These are phyloP conservation scores for Osedax frankpressi DNA, from an alignment of 2,888 invertebrate species.

Conservation along the genomic window DNA sequence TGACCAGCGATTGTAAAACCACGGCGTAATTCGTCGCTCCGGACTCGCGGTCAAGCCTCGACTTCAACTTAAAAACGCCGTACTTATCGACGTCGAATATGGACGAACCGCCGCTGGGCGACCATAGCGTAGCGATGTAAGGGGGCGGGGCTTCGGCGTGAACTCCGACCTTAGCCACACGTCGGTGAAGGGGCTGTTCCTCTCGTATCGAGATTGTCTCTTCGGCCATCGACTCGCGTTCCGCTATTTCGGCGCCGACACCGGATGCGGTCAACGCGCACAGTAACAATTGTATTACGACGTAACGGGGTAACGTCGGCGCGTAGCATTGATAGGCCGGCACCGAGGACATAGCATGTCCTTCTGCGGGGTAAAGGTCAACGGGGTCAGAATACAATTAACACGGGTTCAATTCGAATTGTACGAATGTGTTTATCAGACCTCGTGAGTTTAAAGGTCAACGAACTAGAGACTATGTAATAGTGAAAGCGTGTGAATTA, in stretches of 20 bases:
- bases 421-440: too few species aligned
- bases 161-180: not conserved
- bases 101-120: not conserved
- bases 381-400: too few species aligned
- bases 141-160: not conserved
- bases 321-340: not conserved
- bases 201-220: too few species aligned
- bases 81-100: not conserved
- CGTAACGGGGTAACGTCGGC: not conserved
- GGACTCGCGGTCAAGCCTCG: not conserved
- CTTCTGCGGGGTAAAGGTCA: too few species aligned
- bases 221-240: not conserved
- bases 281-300: not conserved
- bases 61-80: not conserved
- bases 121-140: not conserved
- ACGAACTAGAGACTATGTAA: too few species aligned
- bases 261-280: not conserved
- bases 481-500: too few species aligned
- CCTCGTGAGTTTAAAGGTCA: too few species aligned
- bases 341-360: too few species aligned
- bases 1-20: not conserved
- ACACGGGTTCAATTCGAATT: too few species aligned
- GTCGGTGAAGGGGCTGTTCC: not conserved
- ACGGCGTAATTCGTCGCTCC: not conserved
- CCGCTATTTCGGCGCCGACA: not conserved